Conservation (phyloP, 1,140 invertebrate species). For the Phthorimaea operculella region DNA sequence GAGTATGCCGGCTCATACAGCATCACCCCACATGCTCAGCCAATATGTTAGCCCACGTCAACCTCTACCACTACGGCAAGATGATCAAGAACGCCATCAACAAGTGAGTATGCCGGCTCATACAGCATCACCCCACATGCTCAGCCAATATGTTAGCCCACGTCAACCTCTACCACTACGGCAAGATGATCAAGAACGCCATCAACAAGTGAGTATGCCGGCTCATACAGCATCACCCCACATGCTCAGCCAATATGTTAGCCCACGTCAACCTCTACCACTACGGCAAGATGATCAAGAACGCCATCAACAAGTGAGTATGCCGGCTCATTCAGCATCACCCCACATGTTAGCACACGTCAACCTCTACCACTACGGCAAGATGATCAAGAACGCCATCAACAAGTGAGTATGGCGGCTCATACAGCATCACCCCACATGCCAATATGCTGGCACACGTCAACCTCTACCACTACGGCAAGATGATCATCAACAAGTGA, state of each 20-base stretch:
- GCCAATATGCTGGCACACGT: conserved; percentile 95
- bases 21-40: too few relatives aligned
- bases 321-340: too few relatives aligned
- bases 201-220: conserved; percentile 87
- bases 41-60: conserved; percentile 94
- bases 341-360: conserved; percentile 92
- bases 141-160: conserved; percentile 94
- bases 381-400: conserved; percentile 87
- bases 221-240: too few relatives aligned
- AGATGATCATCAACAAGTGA: conserved; percentile 85
- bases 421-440: too few relatives aligned
- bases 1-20: too few relatives aligned
- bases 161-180: conserved; percentile 90
- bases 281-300: conserved; percentile 87
- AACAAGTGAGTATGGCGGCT: too few relatives aligned
- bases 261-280: conserved; percentile 91
- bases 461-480: conserved; percentile 88
- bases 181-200: conserved; percentile 85
- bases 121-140: too few relatives aligned
- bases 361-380: conserved; percentile 88
- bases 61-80: conserved; percentile 87
- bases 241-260: conserved; percentile 94
- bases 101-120: too few relatives aligned
- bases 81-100: conserved; percentile 89
- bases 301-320: conserved; percentile 87